Conservation (phyloP, 1,140 invertebrate species). For the Choristoneura fumiferana region DNA sequence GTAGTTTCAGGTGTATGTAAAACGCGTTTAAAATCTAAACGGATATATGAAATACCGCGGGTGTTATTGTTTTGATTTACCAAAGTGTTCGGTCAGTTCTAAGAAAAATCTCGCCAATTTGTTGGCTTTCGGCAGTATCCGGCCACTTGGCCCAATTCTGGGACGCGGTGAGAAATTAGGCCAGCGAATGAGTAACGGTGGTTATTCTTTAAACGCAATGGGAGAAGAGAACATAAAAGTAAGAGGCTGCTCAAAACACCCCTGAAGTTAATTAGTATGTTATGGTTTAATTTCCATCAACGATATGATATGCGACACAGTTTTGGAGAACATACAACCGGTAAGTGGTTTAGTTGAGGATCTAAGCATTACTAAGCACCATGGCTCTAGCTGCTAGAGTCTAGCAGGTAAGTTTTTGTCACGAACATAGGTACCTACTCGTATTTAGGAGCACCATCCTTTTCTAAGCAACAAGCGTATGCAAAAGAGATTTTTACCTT, state of each 20-base stretch:
- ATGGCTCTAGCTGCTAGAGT: no score
- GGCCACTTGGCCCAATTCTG: constrained; percentile 6
- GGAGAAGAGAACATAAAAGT: background rate
- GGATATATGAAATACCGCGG: background rate
- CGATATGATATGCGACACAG: constrained; percentile 1
- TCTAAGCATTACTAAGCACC: no score
- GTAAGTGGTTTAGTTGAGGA: background rate
- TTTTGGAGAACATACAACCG: constrained; percentile 13
- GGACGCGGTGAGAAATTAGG: background rate
- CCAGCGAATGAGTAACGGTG: background rate
- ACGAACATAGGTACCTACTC: no score
- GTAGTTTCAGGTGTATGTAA: no score
- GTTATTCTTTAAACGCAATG: background rate
- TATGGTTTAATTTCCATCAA: background rate
- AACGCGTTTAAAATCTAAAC: background rate
- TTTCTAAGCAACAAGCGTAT: no score
- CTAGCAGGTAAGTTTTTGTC: no score
- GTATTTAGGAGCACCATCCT: no score
- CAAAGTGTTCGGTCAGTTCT: background rate
- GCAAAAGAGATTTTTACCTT: no score
- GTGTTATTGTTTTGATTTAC: constrained; percentile 13
- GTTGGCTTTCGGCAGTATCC: constrained; percentile 4
- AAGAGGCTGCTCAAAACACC: background rate
- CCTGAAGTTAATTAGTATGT: background rate
- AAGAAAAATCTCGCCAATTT: constrained; percentile 14